Evolutionary conservation across 2,797 vertebrate species (phyloP).

Genomic region (Chaenodraco wilsoni): DNA sequence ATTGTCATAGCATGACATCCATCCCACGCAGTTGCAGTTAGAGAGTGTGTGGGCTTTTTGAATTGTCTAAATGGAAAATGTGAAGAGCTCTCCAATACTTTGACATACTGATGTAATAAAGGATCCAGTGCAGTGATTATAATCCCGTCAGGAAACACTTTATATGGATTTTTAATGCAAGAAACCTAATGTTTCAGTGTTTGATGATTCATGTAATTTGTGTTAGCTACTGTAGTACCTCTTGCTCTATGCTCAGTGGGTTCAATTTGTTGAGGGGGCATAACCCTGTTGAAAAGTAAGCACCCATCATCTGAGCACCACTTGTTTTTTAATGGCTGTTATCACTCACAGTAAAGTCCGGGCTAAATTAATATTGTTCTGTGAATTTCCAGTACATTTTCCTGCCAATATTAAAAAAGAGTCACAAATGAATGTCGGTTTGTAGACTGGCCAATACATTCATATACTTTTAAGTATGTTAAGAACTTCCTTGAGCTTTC

Average conservation of each 20-base stretch:
- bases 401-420: background rate
- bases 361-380: constrained; percentile 12
- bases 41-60: constrained; percentile 26
- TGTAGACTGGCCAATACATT: background rate
- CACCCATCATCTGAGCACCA: constrained; percentile 27
- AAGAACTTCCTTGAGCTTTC: background rate
- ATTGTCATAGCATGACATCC: constrained; percentile 10
- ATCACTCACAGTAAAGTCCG: constrained; percentile 14
- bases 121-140: constrained; percentile 44
- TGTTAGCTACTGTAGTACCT: constrained; percentile 44
- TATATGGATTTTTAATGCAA: constrained; percentile 50
- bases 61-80: constrained; percentile 28
- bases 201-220: constrained; percentile 63
- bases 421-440: background rate
- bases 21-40: constrained; percentile 25
- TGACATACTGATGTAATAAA: constrained; percentile 44
- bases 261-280: constrained; percentile 13
- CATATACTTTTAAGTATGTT: background rate
- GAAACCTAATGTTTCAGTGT: constrained; percentile 37
- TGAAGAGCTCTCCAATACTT: constrained; percentile 49
- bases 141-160: constrained; percentile 39
- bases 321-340: constrained; percentile 22
- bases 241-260: constrained; percentile 34
- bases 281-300: constrained; percentile 38
- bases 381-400: background rate